Base-by-base conservation (phyloP, 2,797 vertebrate genomes). In the Echeneis naucrates region DNA sequence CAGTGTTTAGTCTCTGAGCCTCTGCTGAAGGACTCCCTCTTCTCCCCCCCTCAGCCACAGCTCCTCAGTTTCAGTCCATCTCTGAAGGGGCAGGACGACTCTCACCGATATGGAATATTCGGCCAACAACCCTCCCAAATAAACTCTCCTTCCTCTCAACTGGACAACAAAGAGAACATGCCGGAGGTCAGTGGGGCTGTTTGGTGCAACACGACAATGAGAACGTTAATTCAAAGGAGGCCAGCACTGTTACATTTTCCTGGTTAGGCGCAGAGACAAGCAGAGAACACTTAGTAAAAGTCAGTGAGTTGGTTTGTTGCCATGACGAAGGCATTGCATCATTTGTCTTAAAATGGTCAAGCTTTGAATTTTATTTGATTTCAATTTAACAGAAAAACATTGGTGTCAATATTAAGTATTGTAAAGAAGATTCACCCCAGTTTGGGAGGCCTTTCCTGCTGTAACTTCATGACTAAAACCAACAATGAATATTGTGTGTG, bases 111-210 rank as follows among this genome's bases (percentile, higher is more conserved):
- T 2, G 94, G 93, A 30, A 66, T 93, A 72, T 95, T 94, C 16
- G 81, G 89, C 62, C 83, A 81, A 3, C 74, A 58, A 6, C 85
- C 77, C 5, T 32, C 66, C 12, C 57, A 78, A 62, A 35, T 62
- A 4, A 32, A 51, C 1, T 37, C 57, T 27, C 19, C 74, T 21
- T 63, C 9, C 0, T 73, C 75, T 10, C 63, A 75, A 1, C 52
- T 54, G 0, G 86, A 88, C 33, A 94, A 98, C 81, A 98, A 99
- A 84, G 97, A 99, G 82, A 99, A 99, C 24, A 83, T 97, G 45
- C 94, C 95, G 48, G 75, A 93, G 89, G 93, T 94, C 35, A 68
- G 92, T 64, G 33, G 0, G 4, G 5, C 8, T 12, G 1, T 14
- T 35, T 23, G 19, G 6, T 38, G 4, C 8, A 57, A 64, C 16